These are phyloP conservation scores for Listronotus bonariensis DNA, from an alignment of 1,140 invertebrate species.

Conservation along the genomic window DNA sequence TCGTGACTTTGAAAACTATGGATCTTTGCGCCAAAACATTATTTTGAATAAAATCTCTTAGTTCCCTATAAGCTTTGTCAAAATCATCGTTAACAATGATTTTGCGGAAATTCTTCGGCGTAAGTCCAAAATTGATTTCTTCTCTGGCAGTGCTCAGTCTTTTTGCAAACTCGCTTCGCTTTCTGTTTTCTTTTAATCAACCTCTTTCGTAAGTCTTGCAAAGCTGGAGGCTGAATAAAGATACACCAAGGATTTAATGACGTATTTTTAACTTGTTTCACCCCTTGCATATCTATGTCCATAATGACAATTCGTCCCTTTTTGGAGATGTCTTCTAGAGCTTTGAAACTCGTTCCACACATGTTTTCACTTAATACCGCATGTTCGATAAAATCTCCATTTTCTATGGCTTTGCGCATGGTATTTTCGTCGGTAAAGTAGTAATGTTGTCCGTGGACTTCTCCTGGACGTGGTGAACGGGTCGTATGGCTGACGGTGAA, in stretches of 20 bases:
- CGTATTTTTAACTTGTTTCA: slow-evolving; percentile 86
- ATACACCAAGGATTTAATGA: slow-evolving; percentile 83
- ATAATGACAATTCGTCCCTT: slow-evolving; percentile 85
- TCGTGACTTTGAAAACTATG: neutral
- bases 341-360: slow-evolving; percentile 93
- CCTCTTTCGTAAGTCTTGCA: slow-evolving; percentile 78
- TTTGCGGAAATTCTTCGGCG: slow-evolving; percentile 84
- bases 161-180: slow-evolving; percentile 81
- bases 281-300: slow-evolving; percentile 96
- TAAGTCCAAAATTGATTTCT: slow-evolving; percentile 85
- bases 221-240: slow-evolving; percentile 89
- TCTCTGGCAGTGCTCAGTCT: slow-evolving; percentile 72
- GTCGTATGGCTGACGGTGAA: slow-evolving; percentile 94
- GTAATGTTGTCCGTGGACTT: slow-evolving; percentile 84
- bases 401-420: slow-evolving; percentile 78
- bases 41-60: slow-evolving; percentile 66
- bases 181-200: slow-evolving; percentile 82
- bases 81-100: slow-evolving; percentile 91
- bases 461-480: slow-evolving; percentile 71
- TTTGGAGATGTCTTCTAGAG: slow-evolving; percentile 79
- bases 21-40: slow-evolving; percentile 32
- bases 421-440: slow-evolving; percentile 77
- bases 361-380: slow-evolving; percentile 91
- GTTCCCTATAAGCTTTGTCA: slow-evolving; percentile 82
- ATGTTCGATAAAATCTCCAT: slow-evolving; percentile 89